phyloP scores from a whole-genome alignment of 2,113 vertebrate species.

The Sapayoa aenigma region DNA sequence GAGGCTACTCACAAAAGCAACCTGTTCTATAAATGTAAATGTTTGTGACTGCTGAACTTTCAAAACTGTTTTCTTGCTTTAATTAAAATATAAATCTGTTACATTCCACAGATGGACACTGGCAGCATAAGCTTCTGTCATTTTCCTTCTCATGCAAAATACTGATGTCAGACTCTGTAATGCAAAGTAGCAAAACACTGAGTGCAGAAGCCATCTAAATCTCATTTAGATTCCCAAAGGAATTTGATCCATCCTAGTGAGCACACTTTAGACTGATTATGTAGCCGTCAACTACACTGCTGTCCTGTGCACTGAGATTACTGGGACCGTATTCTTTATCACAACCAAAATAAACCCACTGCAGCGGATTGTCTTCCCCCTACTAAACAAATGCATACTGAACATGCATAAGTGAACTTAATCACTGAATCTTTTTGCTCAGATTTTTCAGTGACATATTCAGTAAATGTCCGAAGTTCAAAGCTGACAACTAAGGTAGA shows the following conservation, averaged over 20 bases:
- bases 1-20: background rate
- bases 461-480: background rate
- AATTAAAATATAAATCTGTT: slow-evolving; percentile 10
- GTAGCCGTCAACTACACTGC: slow-evolving; percentile 26
- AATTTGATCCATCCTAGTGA: background rate
- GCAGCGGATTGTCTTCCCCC: background rate
- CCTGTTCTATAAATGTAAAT: background rate
- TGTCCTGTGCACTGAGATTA: slow-evolving; percentile 10
- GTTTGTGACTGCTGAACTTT: background rate
- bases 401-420: background rate
- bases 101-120: background rate
- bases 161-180: background rate
- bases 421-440: background rate
- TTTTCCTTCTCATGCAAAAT: slow-evolving; percentile 2
- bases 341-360: background rate
- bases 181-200: slow-evolving; percentile 2
- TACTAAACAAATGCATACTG: background rate
- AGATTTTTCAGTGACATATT: background rate
- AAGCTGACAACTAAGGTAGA: slow-evolving; percentile 6
- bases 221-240: slow-evolving; percentile 46
- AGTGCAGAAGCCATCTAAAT: slow-evolving; percentile 23
- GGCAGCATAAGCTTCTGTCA: background rate
- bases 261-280: slow-evolving; percentile 42
- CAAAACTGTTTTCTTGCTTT: background rate
- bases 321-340: background rate